These are phyloP conservation scores for Cygnus olor DNA, from an alignment of 2,797 vertebrate species.

Conservation along the genomic window DNA sequence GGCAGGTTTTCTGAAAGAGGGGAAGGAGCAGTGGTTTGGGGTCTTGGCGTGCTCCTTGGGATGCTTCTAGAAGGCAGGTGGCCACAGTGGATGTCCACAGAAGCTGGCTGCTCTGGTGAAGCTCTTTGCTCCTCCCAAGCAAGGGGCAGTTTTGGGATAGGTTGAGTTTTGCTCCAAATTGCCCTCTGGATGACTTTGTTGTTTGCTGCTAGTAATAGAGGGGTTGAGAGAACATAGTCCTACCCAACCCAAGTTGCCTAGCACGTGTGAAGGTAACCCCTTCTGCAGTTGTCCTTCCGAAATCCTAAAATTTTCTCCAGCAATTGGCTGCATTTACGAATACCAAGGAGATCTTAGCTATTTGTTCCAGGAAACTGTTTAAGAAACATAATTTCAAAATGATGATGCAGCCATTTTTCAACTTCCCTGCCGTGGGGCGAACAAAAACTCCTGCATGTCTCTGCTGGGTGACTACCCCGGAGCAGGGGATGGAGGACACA, in stretches of 20 bases:
- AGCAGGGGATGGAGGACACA: too few species aligned
- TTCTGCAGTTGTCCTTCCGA: background rate
- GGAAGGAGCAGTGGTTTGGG: rapidly evolving
- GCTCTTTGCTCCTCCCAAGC: rapidly evolving
- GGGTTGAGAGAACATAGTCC: background rate
- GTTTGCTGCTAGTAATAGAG: rapidly evolving
- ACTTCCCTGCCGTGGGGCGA: background rate
- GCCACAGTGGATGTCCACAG: background rate
- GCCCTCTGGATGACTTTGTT: background rate
- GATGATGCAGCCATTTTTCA: background rate
- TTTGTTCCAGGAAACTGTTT: background rate
- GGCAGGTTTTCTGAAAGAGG: background rate
- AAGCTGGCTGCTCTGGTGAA: background rate
- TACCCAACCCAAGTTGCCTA: background rate
- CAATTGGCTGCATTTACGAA: rapidly evolving
- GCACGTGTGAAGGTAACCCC: background rate
- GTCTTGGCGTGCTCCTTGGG: rapidly evolving
- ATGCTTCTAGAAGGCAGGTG: background rate
- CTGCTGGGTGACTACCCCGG: rapidly evolving
- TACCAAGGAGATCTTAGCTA: rapidly evolving
- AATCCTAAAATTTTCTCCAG: background rate
- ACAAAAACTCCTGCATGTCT: background rate
- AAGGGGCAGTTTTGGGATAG: background rate
- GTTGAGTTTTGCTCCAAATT: background rate
- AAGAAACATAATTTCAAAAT: background rate